Base-by-base conservation (phyloP, 2,113 vertebrate species). In the Oxyura jamaicensis region DNA sequence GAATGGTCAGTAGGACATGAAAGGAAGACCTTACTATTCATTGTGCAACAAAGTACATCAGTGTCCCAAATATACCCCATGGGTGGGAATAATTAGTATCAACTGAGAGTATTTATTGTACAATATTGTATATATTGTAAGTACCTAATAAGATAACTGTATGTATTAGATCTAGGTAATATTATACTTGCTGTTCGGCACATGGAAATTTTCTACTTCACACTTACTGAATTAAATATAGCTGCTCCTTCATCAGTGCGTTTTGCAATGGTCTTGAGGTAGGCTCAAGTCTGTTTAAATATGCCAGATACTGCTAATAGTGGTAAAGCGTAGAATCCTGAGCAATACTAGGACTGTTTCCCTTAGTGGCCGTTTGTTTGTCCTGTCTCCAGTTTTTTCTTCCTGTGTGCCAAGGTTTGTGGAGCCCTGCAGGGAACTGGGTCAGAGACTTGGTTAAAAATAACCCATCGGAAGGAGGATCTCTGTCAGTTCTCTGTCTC, bases 361-460 rank as follows among this genome's bases (percentile, higher is more conserved):
- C 89, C 75, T 39, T 52, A 56, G 44, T 48, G 10, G 10, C 21
- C 1, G 39, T 58, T 56, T 86, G 91, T 69, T 86, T 78, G 28
- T 89, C 41, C 60, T 46, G 13, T 85, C 50, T 91, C 39, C 25
- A 23, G 0, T 31, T 73, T 63, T 63, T 8, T 81, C 33, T 74
- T 21, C 35, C 77, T 68, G 10, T 59, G 46, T 93, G 63, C 68
- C 77, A 86, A 20, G 58, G 58, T 90, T 87, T 90, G 71, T 90
- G 74, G 42, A 84, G 85, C n/a, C n/a, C 17, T 82, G 66, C 6
- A 1, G 60, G 75, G 78, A 96, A 91, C 85, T 94, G 66, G 90
- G 96, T 95, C 93, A 96, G 78, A 91, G 90, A 46, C 85, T 90
- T 83, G 48, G 88, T 90, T 96, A 95, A 95, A 96, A 93, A 97